A percentile compares a stretch with the other conserved stretches of the same genome.
Evolutionary conservation across 1,140 invertebrate species (phyloP).

Genomic region (Pollicipes pollicipes): DNA sequence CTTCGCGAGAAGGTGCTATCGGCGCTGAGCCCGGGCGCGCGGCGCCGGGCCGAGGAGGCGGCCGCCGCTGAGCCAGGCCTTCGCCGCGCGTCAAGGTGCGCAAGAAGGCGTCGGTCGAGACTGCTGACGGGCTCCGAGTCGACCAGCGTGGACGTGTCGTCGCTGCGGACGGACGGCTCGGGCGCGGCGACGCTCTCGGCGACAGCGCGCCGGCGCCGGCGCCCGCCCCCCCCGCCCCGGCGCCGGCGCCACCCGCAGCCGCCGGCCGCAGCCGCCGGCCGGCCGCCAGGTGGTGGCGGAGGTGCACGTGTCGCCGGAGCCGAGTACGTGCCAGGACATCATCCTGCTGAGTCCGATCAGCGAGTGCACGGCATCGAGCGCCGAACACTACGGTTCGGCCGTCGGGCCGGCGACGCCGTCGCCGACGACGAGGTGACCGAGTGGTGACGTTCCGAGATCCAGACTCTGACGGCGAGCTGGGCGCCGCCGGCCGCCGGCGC

Average conservation of each 20-base stretch:
- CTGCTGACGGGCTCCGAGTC: slow-evolving; percentile 3
- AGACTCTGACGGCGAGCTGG: neutral
- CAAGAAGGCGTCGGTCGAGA: neutral
- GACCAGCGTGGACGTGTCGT: neutral
- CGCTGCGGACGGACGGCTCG: slow-evolving; percentile 1
- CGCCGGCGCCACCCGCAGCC: too few species aligned
- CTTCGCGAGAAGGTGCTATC: slow-evolving; percentile 24
- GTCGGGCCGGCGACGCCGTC: neutral
- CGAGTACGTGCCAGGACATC: neutral
- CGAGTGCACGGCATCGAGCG: neutral
- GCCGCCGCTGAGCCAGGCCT: neutral
- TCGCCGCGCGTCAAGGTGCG: slow-evolving; percentile 1
- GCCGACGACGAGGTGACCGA: neutral
- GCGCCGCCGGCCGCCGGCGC: too few species aligned
- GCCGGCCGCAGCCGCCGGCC: too few species aligned
- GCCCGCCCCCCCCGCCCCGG: too few species aligned
- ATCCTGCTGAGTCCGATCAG: neutral
- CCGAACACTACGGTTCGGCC: neutral
- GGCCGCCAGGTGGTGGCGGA: neutral
- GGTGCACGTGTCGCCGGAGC: neutral
- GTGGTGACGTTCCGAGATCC: neutral
- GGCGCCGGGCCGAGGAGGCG: neutral
- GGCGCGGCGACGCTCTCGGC: neutral
- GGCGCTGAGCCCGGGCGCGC: slow-evolving; percentile 6
- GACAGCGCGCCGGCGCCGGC: too few species aligned